Base-by-base conservation (phyloP, 2,797 vertebrate genomes). In the Enteromius thamalakanensis region DNA sequence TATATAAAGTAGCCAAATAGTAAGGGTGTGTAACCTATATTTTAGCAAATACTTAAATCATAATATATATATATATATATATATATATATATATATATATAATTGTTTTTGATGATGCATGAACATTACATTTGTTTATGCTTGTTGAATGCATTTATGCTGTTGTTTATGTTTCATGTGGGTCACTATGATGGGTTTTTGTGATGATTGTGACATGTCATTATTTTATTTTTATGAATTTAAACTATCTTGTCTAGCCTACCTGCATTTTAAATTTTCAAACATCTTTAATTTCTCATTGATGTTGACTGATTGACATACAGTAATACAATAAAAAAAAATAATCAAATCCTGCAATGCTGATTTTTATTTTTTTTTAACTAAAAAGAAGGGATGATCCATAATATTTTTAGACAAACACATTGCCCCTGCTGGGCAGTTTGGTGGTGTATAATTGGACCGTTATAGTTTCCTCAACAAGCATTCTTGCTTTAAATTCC, bases 341-440 rank as follows among this genome's bases (percentile, higher is more conserved):
- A 26, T n/a, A 19, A 53, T 7, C 6, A 1, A 58, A 58, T 58
- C 53, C 21, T 58, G n/a, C 55, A 58, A 58, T 23, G 55, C 55
- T 23, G 6, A 2, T 23, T 4, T n/a, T 8, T 53, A 19, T 21
- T 58, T 58, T 58, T 58, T 42, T 40, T 37, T 1, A 53, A 53
- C 19, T 21, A 53, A 53, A 53, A 53, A 53, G 11, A 11, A 12
- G 65, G 12, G 12, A 40, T 6, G 19, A 40, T n/a, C 34, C 34
- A 68, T n/a, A 68, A 68, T n/a, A 68, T 68, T 68, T 68, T 26
- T 19, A 12, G 34, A 40, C 34, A 68, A 68, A 68, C 19, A 68
- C 65, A 37, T 40, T 67, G 64, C 7, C 64, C 32, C 64, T 67
- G 60, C 14, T 32, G 60, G 60, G 29, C 26, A 64, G 26, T 64